These are phyloP conservation scores for Apogon talboti DNA, from an alignment of 2,797 vertebrate genomes.

Conservation along the genomic window DNA sequence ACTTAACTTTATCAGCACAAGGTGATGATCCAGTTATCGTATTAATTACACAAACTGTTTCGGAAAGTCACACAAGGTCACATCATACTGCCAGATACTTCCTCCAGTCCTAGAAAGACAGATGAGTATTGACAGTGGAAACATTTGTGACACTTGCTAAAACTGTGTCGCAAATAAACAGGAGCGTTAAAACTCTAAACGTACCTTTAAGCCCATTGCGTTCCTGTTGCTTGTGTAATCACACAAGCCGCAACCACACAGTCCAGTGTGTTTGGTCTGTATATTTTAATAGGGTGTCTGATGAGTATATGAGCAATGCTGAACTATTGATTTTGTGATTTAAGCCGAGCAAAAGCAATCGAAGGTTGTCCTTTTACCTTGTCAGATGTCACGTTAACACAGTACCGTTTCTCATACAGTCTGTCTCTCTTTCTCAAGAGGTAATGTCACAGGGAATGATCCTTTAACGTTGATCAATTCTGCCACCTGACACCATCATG, in stretches of 20 bases:
- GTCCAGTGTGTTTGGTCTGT: constrained; percentile 45
- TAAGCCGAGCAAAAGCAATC: constrained; percentile 68
- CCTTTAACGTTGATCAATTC: constrained; percentile 80
- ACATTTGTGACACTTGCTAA: too few species aligned
- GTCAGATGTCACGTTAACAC: constrained; percentile 78
- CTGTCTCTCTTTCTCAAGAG: constrained; percentile 68
- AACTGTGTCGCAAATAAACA: too few species aligned
- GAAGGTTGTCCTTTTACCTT: constrained; percentile 73
- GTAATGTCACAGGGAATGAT: constrained; percentile 78
- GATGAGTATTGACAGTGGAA: too few species aligned
- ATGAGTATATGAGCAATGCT: constrained; percentile 62
- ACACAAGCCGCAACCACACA: constrained; percentile 25
- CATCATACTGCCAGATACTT: too few species aligned
- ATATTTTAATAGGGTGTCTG: constrained; percentile 52
- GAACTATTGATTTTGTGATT: constrained; percentile 77
- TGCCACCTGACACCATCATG: constrained; percentile 81
- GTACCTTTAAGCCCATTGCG: too few species aligned
- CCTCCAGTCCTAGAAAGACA: too few species aligned
- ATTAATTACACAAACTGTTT: too few species aligned
- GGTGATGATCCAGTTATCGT: too few species aligned
- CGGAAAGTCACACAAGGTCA: too few species aligned
- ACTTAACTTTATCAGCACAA: too few species aligned
- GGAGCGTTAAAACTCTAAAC: neutral
- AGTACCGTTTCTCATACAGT: constrained; percentile 67
- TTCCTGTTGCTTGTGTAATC: constrained; percentile 18